Evolutionary conservation across 2,797 vertebrate genomes (phyloP).

Genomic region (Sebastes nivosus): DNA sequence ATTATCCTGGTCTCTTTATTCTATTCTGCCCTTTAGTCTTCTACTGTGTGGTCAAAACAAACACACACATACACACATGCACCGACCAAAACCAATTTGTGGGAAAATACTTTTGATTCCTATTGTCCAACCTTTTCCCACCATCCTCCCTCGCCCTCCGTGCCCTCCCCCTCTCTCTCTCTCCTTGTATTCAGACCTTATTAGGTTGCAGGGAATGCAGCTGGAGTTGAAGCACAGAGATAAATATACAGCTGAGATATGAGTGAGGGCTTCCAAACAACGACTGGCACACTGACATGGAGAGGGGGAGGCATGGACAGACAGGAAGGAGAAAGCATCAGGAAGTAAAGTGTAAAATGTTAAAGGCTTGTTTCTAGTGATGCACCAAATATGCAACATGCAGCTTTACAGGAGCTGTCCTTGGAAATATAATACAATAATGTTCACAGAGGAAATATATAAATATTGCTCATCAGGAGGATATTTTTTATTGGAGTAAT

Average conservation of each 20-base stretch:
- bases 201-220: slow-evolving; percentile 65
- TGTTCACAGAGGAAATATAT: too few relatives aligned
- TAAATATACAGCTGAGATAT: slow-evolving; percentile 73
- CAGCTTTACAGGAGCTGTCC: background rate
- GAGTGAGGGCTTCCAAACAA: slow-evolving; percentile 67
- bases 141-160: slow-evolving; percentile 20
- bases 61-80: background rate
- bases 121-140: slow-evolving; percentile 56
- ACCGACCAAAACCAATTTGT: slow-evolving; percentile 47
- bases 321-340: background rate
- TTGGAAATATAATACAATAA: too few relatives aligned
- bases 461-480: too few relatives aligned
- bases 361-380: slow-evolving; percentile 36
- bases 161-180: background rate
- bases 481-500: too few relatives aligned
- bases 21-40: slow-evolving; percentile 6
- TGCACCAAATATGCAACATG: background rate
- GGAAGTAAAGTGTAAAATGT: slow-evolving; percentile 17
- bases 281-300: slow-evolving; percentile 53
- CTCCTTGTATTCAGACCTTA: slow-evolving; percentile 61
- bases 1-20: slow-evolving; percentile 12
- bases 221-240: slow-evolving; percentile 44
- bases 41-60: slow-evolving; percentile 12
- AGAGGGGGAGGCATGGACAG: background rate
- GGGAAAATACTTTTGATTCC: slow-evolving; percentile 64